Conservation (phyloP, 2,797 vertebrate species). For the Melanotaenia boesemani region DNA sequence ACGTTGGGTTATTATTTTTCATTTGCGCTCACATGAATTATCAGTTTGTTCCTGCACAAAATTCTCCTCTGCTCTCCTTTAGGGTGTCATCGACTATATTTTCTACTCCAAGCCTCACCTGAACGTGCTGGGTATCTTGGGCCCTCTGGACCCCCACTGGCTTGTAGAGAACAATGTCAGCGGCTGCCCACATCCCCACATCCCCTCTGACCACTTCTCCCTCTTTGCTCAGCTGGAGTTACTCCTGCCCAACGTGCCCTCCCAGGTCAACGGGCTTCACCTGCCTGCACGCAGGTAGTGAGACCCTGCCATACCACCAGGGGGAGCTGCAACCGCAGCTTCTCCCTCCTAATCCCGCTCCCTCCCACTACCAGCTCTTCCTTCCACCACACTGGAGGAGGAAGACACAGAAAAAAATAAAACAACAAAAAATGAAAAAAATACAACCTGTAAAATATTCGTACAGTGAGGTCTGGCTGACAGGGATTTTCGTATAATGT, state of each 20-base stretch:
- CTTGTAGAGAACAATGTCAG: conserved; percentile 97
- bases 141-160: conserved; percentile 97
- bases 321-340: conserved; percentile 67
- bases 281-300: conserved; percentile 98
- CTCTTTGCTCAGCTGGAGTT: conserved; percentile 99
- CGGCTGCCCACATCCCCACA: conserved; percentile 97
- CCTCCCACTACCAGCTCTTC: conserved; percentile 78
- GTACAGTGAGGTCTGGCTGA: conserved; percentile 92
- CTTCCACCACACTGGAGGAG: conserved; percentile 69
- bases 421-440: conserved; percentile 45
- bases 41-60: not conserved
- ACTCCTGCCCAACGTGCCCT: conserved; percentile 93
- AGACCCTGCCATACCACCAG: conserved; percentile 76
- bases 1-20: not conserved
- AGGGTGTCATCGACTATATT: conserved; percentile 99
- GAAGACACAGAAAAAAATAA: conserved; percentile 53
- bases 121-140: conserved; percentile 95
- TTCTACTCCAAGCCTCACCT: conserved; percentile 98
- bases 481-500: conserved; percentile 88
- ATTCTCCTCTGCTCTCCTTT: conserved; percentile 36
- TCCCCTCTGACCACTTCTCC: conserved; percentile 99
- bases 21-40: not conserved
- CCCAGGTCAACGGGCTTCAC: conserved; percentile 95
- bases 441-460: conserved; percentile 89
- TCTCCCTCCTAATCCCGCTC: conserved; percentile 57